Conservation (phyloP, 2,113 vertebrate species). For the Patagioenas fasciata region DNA sequence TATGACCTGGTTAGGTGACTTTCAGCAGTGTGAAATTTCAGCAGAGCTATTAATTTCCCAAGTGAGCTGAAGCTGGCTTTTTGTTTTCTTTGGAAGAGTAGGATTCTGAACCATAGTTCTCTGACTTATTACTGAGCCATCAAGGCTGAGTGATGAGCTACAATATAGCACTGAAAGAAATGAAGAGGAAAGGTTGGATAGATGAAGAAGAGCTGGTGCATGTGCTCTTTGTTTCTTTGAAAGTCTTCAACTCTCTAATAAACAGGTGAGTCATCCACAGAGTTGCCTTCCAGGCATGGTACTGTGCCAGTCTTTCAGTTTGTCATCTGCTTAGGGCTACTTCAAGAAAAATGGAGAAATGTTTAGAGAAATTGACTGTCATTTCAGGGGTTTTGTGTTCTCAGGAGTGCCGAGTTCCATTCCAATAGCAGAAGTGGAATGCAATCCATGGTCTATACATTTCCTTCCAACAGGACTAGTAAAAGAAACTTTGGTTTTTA, state of each 20-base stretch:
- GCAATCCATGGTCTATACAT: slow-evolving; percentile 16
- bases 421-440: background rate
- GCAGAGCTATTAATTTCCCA: background rate
- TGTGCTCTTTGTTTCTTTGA: background rate
- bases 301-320: background rate
- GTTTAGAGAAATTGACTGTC: background rate
- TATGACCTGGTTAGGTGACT: background rate
- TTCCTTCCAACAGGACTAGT: background rate
- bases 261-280: background rate
- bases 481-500: background rate
- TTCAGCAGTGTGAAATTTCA: background rate
- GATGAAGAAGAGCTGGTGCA: background rate
- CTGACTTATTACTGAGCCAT: background rate
- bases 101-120: background rate
- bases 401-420: background rate
- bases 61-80: background rate
- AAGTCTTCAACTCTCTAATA: background rate
- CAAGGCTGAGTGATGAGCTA: background rate
- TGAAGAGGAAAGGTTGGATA: background rate
- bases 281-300: background rate
- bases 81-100: background rate
- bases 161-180: background rate
- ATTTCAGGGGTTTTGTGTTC: background rate
- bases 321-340: background rate
- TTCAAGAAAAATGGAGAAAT: background rate